Base-by-base conservation (phyloP, 2,113 vertebrate species). In the Malurus elegans region DNA sequence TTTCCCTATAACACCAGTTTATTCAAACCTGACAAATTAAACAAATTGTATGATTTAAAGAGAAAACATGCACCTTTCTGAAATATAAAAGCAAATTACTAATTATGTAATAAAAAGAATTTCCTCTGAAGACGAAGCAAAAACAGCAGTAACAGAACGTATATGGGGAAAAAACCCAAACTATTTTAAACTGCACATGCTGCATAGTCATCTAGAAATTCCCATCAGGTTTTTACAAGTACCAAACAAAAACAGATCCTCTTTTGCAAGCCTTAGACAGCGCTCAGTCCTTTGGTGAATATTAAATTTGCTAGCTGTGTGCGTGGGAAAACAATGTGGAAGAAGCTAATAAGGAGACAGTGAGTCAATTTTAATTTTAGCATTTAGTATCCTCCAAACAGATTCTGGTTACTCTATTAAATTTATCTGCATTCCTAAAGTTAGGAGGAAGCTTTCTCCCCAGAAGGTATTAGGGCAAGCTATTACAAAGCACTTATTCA, bases 1-100 rank as follows among this genome's bases (percentile, higher is more conserved):
- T 80, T 85, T 36, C 15, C 45, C 48, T 48, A 28, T 28, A 75
- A 72, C 36, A 80, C 31, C 48, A 56, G 12, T 76, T 82, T 61
- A 66, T 51, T 80, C 34, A 69, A 90, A 94, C 44, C 13, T 54
- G 42, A n/a, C 40, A 76, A 90, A 91, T 92, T 57, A 89, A 95
- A 86, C 28, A 69, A 82, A 74, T n/a, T 24, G 23, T 5, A 80
- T 66, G 21, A 82, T 26, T 71, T 78, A 45, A 80, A 92, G 53
- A 86, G 18, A 88, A 96, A 88, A 71, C 17, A 80, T 38, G 60
- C 75, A 70, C 51, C 14, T 80, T 91, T 84, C 71, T 66, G 75
- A 97, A 97, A 94, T 61, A 96, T 32, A 96, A 97, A 97, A 96
- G 88, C 66, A 74, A 57, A 67, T 93, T 88, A 93, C 72, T 70